Evolutionary conservation across 2,797 vertebrate genomes (phyloP).

Genomic region (Anguilla pacifica): DNA sequence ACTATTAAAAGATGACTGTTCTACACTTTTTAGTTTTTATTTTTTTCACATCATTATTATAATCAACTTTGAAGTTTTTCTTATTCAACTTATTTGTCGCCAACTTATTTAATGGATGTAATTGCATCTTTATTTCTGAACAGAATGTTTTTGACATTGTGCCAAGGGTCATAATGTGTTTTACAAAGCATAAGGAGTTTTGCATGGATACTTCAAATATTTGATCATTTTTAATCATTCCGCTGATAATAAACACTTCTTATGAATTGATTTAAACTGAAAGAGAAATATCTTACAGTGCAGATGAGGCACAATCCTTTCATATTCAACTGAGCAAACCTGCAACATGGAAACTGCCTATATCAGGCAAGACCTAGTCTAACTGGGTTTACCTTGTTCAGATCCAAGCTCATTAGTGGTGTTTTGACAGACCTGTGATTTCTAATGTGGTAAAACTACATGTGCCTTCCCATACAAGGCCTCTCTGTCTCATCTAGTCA

Average conservation of each 20-base stretch:
- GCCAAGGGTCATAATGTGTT: neutral
- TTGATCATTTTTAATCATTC: neutral
- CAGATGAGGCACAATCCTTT: neutral
- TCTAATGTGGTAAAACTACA: neutral
- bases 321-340: too few species aligned
- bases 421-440: neutral
- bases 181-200: neutral
- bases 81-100: neutral
- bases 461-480: neutral
- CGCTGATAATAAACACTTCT: neutral
- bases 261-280: neutral
- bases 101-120: neutral
- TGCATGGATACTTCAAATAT: neutral
- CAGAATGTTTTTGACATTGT: neutral
- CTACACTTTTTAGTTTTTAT: neutral
- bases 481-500: neutral
- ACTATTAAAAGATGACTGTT: neutral
- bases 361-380: neutral
- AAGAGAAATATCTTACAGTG: neutral
- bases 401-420: neutral
- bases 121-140: neutral
- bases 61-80: neutral
- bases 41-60: neutral
- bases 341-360: neutral
- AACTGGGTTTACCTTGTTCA: neutral